A percentile compares a stretch with the other conserved stretches of the same genome.
These are phyloP conservation scores for Wiebesia pumilae DNA, from an alignment of 1,140 invertebrate genomes.

Conservation along the genomic window DNA sequence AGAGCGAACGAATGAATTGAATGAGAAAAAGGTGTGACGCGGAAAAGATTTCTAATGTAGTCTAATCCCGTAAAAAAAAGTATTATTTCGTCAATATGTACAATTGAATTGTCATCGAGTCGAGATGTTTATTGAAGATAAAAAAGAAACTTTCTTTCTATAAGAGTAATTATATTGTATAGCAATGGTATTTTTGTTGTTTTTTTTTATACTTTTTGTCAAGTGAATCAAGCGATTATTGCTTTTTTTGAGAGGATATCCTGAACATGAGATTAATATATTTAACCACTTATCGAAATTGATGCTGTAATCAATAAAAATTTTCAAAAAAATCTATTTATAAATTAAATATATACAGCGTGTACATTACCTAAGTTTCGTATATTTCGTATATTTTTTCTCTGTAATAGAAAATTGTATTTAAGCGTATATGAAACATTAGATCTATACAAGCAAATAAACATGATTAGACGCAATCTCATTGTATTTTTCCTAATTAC, in stretches of 20 bases:
- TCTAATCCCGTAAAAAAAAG: slow-evolving; percentile 67
- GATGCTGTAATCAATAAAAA: slow-evolving; percentile 66
- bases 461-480: slow-evolving; percentile 68
- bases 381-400: slow-evolving; percentile 72
- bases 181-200: slow-evolving; percentile 45
- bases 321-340: slow-evolving; percentile 66
- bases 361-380: slow-evolving; percentile 72
- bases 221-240: slow-evolving; percentile 50
- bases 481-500: slow-evolving; percentile 10
- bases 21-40: slow-evolving; percentile 38
- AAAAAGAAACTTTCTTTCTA: slow-evolving; percentile 54
- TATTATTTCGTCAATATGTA: slow-evolving; percentile 72
- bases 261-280: slow-evolving; percentile 69
- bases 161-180: slow-evolving; percentile 56
- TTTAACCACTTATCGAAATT: slow-evolving; percentile 66
- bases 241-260: slow-evolving; percentile 55
- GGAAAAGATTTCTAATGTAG: slow-evolving; percentile 59
- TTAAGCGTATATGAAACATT: slow-evolving; percentile 73
- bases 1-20: slow-evolving; percentile 35
- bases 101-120: slow-evolving; percentile 63
- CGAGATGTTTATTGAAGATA: slow-evolving; percentile 49
- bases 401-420: slow-evolving; percentile 73
- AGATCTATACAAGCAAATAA: slow-evolving; percentile 73
- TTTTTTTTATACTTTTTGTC: slow-evolving; percentile 56
- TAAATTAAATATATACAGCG: slow-evolving; percentile 66